Evolutionary conservation across 2,113 vertebrate species (phyloP).

Genomic region (Gambusia affinis): DNA sequence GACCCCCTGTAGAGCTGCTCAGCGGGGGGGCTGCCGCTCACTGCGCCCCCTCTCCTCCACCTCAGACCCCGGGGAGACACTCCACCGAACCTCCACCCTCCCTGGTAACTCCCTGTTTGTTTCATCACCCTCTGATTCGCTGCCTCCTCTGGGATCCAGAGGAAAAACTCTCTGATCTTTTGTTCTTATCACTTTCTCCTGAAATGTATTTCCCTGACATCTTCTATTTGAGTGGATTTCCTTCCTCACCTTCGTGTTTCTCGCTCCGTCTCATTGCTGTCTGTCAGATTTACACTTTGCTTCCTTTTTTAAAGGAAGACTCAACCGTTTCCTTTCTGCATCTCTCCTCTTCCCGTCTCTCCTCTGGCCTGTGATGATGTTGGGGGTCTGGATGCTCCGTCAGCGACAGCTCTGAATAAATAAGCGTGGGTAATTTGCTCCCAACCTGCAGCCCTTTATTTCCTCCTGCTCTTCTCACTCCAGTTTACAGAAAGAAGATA

Average conservation of each 20-base stretch:
- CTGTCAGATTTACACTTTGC: constrained; percentile 6
- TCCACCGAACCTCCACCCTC: constrained; percentile 35
- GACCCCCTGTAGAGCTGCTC: constrained; percentile 51
- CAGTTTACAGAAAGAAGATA: constrained; percentile 54
- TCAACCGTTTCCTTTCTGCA: not conserved
- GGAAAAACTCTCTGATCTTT: constrained; percentile 46
- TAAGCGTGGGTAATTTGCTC: constrained; percentile 75
- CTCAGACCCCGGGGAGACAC: constrained; percentile 63
- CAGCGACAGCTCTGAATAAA: constrained; percentile 70
- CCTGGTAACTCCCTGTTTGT: constrained; percentile 27
- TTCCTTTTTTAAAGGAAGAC: constrained; percentile 5
- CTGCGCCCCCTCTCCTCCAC: constrained; percentile 56
- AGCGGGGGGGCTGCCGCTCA: constrained; percentile 43
- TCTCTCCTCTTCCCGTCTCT: constrained; percentile 29
- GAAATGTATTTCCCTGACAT: not conserved
- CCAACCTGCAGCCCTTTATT: constrained; percentile 48
- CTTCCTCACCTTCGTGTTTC: constrained; percentile 7
- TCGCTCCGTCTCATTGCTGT: not conserved
- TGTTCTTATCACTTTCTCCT: constrained; percentile 8
- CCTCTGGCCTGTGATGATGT: constrained; percentile 41
- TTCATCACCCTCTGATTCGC: not conserved
- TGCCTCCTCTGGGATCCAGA: constrained; percentile 29
- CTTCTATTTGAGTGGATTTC: constrained; percentile 16
- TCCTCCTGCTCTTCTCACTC: constrained; percentile 28
- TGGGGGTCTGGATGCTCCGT: constrained; percentile 49